Percentiles rank a stretch among this genome's conserved stretches.
Evolutionary conservation across 2,888 invertebrate genomes (phyloP).

Genomic region (Cistogaster globosa): DNA sequence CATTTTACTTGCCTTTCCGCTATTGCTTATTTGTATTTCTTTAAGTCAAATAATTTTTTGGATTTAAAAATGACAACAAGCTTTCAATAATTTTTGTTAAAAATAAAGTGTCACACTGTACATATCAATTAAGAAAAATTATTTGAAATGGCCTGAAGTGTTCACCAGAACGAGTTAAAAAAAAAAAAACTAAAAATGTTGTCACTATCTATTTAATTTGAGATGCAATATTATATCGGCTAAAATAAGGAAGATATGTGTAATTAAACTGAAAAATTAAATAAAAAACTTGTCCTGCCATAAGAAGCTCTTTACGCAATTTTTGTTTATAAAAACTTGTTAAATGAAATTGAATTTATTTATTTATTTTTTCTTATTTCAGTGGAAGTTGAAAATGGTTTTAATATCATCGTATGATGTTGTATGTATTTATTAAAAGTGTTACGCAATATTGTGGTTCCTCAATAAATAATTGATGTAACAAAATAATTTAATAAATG

Average conservation of each 20-base stretch:
- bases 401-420: neutral
- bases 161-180: too few relatives aligned
- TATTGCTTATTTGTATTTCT: too few relatives aligned
- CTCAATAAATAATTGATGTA: constrained; percentile 40
- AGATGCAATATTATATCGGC: constrained; percentile 52
- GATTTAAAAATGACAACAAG: too few relatives aligned
- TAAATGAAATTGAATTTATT: constrained; percentile 24
- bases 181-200: neutral
- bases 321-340: constrained; percentile 5
- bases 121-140: too few relatives aligned
- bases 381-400: constrained; percentile 31
- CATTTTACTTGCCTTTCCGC: too few relatives aligned
- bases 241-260: constrained; percentile 63
- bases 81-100: too few relatives aligned
- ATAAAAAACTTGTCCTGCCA: constrained; percentile 41
- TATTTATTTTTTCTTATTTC: constrained; percentile 29
- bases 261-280: constrained; percentile 8
- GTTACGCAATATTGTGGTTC: constrained; percentile 53
- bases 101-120: too few relatives aligned
- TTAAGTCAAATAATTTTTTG: too few relatives aligned
- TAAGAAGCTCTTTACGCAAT: constrained; percentile 6
- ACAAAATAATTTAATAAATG: constrained; percentile 4
- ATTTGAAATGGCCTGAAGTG: too few relatives aligned
- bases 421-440: neutral
- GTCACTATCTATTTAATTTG: constrained; percentile 9